phyloP scores from a whole-genome alignment of 2,113 vertebrate species.

The Hylia prasina region DNA sequence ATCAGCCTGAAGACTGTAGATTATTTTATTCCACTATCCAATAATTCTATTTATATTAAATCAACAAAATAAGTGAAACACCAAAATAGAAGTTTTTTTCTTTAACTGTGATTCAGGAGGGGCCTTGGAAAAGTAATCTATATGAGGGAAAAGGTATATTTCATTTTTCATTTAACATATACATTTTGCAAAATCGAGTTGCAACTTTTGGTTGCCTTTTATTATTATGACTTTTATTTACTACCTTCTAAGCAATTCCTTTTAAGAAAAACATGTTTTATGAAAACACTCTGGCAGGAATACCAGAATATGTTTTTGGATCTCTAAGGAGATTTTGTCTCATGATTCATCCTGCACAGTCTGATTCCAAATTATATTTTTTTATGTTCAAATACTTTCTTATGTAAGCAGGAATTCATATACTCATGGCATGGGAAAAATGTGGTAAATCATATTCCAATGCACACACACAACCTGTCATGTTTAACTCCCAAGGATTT shows the following conservation, averaged over 20 bases:
- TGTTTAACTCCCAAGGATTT: conserved; percentile 33
- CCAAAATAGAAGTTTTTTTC: not conserved
- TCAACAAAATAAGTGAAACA: not conserved
- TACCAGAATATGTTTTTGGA: conserved; percentile 26
- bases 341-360: conserved; percentile 47
- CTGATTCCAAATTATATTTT: conserved; percentile 51
- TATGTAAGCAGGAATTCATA: conserved; percentile 58
- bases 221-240: not conserved
- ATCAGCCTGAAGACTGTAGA: not conserved
- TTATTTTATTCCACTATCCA: not conserved
- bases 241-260: conserved; percentile 12
- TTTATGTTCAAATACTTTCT: conserved; percentile 61
- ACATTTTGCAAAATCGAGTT: not conserved
- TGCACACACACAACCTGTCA: conserved; percentile 4
- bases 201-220: not conserved
- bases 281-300: conserved; percentile 48
- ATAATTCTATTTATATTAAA: not conserved
- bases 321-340: conserved; percentile 34
- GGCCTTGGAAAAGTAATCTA: not conserved
- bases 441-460: conserved; percentile 41
- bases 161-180: not conserved
- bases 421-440: conserved; percentile 43
- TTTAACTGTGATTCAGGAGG: not conserved
- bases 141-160: not conserved
- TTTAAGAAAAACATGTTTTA: conserved; percentile 40